Evolutionary conservation across 2,113 vertebrate genomes (phyloP), one percentile per base, ranked within the genome.

Genomic region (Cathartes aura): DNA sequence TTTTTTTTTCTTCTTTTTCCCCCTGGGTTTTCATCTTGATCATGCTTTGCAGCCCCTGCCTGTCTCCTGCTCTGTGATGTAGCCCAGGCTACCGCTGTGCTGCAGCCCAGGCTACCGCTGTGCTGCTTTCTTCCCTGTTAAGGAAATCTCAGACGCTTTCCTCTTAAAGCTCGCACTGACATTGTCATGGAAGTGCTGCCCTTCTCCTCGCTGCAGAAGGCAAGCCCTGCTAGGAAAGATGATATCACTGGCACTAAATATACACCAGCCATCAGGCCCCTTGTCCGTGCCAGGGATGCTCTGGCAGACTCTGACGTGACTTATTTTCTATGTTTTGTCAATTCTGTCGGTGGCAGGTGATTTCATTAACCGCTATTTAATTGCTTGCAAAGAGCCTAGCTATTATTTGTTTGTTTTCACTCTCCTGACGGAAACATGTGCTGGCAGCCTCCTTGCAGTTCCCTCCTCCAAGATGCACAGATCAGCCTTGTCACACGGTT

Each of bases 161-260:
- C 63, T 83, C 34, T 75, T 45, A 43, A 9, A 66, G 83, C 71
- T 87, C 24, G 0, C 23, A 0, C 64, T 95, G 96, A 93, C 93
- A 79, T 80, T 93, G 89, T 13, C 53, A 43, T 92, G 82, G 53
- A 82, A 93, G 86, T 42, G 84, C 92, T 96, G 92, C 82, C 97
- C 97, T 96, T 89, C 95, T 82, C 86, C n/a, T 22, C 30, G 5
- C 76, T 70, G 90, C 75, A 74, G 94, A 87, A 86, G 53, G 75
- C 87, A 50, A 97, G 63, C 92, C 95, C 75, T 27, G 64, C 95
- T 95, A 64, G 93, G 97, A 91, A 96, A 92, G 95, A 90, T 98
- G 96, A 97, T 84, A 82, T 98, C 95, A 87, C 85, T 76, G 81
- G 84, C 91, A 89, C 93, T 95, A 97, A 98, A 98, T 97, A 76